These are phyloP conservation scores for Emydoidea blandingii DNA, from an alignment of 2,797 vertebrate genomes.

Conservation along the genomic window DNA sequence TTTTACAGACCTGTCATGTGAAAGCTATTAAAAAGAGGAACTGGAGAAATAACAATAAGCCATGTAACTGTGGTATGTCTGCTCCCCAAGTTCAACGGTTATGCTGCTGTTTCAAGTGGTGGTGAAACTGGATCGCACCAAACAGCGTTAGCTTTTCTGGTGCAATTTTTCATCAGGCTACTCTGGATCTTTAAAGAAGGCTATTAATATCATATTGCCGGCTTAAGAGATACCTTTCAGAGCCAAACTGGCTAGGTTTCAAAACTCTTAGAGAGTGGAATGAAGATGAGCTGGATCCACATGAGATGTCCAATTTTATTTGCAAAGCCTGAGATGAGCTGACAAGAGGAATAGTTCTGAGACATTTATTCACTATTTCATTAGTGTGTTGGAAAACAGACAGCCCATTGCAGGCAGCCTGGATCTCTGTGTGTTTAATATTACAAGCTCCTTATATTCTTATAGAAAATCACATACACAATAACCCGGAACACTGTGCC, in stretches of 20 bases:
- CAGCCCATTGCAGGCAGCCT: rapidly evolving
- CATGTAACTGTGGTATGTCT: constrained; percentile 73
- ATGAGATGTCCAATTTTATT: constrained; percentile 24
- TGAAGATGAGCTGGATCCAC: constrained; percentile 45
- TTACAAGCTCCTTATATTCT: not conserved
- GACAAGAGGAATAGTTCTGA: not conserved
- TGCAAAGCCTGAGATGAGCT: constrained; percentile 16
- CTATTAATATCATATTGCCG: constrained; percentile 73
- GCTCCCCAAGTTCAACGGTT: constrained; percentile 72
- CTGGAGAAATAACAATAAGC: constrained; percentile 74
- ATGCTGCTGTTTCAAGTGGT: constrained; percentile 38
- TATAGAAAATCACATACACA: not conserved
- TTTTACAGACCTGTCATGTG: constrained; percentile 84
- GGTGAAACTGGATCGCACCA: constrained; percentile 47
- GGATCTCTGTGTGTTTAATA: not conserved
- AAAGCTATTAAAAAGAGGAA: constrained; percentile 81
- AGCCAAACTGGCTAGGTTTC: constrained; percentile 71
- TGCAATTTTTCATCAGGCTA: constrained; percentile 54
- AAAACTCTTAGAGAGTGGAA: constrained; percentile 48
- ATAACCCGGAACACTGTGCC: not conserved
- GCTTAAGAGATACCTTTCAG: constrained; percentile 23
- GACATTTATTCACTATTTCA: not conserved
- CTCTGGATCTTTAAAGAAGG: constrained; percentile 61
- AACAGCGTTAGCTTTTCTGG: not conserved
- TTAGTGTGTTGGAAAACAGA: not conserved